Percentiles rank a stretch among this genome's conserved stretches.
Evolutionary conservation across 2,888 invertebrate genomes (phyloP).

Genomic region (Xanthostigma xanthostigma): DNA sequence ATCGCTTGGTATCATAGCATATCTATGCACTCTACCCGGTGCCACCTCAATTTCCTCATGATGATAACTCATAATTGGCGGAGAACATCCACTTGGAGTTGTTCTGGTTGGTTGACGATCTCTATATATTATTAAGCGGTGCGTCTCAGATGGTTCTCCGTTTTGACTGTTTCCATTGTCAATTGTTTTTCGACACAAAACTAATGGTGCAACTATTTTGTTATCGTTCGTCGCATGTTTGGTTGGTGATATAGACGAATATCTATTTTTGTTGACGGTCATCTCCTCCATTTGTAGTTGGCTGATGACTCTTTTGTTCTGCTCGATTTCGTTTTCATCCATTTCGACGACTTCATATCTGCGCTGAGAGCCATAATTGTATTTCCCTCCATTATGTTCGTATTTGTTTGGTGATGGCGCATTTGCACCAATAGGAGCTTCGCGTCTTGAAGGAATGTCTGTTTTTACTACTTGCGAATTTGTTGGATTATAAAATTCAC

Average conservation of each 20-base stretch:
- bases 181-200: no score
- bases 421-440: conserved; percentile 13
- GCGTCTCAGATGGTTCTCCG: no score
- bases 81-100: no score
- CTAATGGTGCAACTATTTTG: no score
- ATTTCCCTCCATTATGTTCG: conserved; percentile 4
- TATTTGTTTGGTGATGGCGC: conserved; percentile 4
- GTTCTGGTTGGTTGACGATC: no score
- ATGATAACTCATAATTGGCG: conserved; percentile 15
- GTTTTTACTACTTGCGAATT: conserved; percentile 19
- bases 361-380: conserved; percentile 4
- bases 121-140: no score
- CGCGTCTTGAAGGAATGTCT: conserved; percentile 8
- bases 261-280: conserved; percentile 1
- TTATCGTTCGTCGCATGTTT: no score
- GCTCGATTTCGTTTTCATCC: conserved; percentile 5
- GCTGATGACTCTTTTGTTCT: conserved; percentile 3
- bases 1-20: conserved; percentile 49
- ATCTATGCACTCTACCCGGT: conserved; percentile 36
- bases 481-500: conserved; percentile 43
- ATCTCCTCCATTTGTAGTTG: conserved; percentile 4
- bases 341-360: conserved; percentile 6
- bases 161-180: no score
- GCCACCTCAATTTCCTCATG: conserved; percentile 40
- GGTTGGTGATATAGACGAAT: neutral